Base-by-base conservation (phyloP, 2,797 vertebrate species). In the Acanthurus lineatus region DNA sequence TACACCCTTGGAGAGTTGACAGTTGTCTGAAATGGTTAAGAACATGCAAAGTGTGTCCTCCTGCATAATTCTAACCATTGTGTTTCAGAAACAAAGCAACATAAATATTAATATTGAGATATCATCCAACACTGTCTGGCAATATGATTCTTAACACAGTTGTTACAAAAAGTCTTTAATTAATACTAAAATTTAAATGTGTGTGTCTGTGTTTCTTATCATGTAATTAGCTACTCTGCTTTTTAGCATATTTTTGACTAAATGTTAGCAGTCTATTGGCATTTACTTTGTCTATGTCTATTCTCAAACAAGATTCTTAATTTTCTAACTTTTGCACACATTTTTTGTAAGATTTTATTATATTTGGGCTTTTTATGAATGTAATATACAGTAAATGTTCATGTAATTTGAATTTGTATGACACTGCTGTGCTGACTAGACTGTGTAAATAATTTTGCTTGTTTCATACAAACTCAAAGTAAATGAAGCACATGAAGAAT, bases 21-120 rank as follows among this genome's bases (percentile, higher is more conserved):
- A 47, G 38, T 15, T 3, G 1, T 61, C 56, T 10, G 6, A 44
- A 44, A 67, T 15, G 2, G 52, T 75, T 32, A 42, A 44, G 8
- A 53, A 6, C 25, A 12, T 63, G 22, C 25, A 63, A 73, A 48
- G n/a, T 56, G 42, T 35, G 9, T 1, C 32, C 19, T 1, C 6
- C 25, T 5, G 0, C 4, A 52, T 28, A 47, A 44, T 40, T 2
- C 2, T 0, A 6, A 0, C 0, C 0, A 9, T 51, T 45, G 49
- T 69, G 32, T 35, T 35, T 35, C 32, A 35, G 6, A 40, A 52
- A 47, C 2, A 53, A 22, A 9, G 1, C 6, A 35, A 35, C 5
- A 35, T 35, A 35, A 35, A 59, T 17, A 19, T 19, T 4, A 19
- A 0, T 20, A 32, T 60, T 11, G 38, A 1, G n/a, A n/a, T 52